Conservation (phyloP, 2,888 invertebrate genomes). For the Pachymerium ferrugineum region DNA sequence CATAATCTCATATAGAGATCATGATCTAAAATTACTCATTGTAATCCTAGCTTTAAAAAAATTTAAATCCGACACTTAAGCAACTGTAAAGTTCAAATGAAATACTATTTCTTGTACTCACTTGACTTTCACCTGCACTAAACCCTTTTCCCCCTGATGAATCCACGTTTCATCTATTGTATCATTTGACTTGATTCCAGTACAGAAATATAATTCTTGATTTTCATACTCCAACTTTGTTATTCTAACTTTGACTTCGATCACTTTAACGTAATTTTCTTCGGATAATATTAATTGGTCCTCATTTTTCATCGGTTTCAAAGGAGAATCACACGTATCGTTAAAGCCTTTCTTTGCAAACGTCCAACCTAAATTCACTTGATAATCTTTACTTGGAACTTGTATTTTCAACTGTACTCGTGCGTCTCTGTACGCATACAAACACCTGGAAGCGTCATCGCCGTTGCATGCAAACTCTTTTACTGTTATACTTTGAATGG, state of each 20-base stretch:
- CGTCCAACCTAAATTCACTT: slow-evolving; percentile 6
- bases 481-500: not conserved
- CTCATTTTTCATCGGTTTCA: not conserved
- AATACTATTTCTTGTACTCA: too few species aligned
- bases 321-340: not conserved
- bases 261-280: not conserved
- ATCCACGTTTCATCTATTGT: not conserved
- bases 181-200: not conserved
- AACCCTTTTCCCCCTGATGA: not conserved
- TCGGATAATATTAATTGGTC: not conserved
- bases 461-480: not conserved
- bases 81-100: too few species aligned
- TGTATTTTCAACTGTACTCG: not conserved
- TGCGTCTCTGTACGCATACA: not conserved
- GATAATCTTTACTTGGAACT: not conserved
- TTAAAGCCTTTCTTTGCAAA: not conserved
- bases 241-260: not conserved
- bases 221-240: not conserved
- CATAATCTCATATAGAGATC: not conserved
- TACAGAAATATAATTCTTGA: not conserved
- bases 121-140: not conserved
- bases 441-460: not conserved
- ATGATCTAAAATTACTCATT: not conserved
- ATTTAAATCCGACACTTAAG: not conserved
- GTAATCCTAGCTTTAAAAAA: slow-evolving; percentile 11